These are phyloP conservation scores for Pomacea canaliculata DNA, from an alignment of 2,888 invertebrate species.

Conservation along the genomic window DNA sequence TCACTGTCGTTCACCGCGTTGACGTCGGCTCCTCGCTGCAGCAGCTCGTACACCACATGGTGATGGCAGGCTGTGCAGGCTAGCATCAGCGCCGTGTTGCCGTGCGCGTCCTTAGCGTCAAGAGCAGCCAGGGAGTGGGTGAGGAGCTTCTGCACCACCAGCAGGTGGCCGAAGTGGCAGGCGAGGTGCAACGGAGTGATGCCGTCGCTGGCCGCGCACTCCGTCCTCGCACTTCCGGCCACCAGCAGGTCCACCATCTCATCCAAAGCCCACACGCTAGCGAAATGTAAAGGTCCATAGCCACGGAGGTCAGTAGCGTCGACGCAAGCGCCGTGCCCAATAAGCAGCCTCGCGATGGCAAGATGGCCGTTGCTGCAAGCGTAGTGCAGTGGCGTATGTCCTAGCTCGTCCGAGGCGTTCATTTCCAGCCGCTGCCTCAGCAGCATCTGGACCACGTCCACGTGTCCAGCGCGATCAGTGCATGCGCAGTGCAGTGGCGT, in stretches of 20 bases:
- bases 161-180: background rate
- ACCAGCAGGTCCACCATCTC: background rate
- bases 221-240: background rate
- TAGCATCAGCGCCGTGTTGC: no score
- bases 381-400: background rate
- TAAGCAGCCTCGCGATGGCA: background rate
- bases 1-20: no score
- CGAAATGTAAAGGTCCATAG: background rate
- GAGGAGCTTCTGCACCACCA: background rate
- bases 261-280: background rate
- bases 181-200: background rate
- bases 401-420: background rate
- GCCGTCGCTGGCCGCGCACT: background rate
- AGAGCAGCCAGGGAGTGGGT: background rate
- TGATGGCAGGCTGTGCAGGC: no score
- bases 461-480: no score
- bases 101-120: no score
- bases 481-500: no score
- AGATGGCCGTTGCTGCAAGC: background rate
- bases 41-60: no score
- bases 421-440: background rate
- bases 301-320: background rate
- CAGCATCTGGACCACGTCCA: no score
- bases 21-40: no score
- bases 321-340: background rate